Base-by-base conservation (phyloP, 2,888 invertebrate genomes). In the Candidula unifasciata region DNA sequence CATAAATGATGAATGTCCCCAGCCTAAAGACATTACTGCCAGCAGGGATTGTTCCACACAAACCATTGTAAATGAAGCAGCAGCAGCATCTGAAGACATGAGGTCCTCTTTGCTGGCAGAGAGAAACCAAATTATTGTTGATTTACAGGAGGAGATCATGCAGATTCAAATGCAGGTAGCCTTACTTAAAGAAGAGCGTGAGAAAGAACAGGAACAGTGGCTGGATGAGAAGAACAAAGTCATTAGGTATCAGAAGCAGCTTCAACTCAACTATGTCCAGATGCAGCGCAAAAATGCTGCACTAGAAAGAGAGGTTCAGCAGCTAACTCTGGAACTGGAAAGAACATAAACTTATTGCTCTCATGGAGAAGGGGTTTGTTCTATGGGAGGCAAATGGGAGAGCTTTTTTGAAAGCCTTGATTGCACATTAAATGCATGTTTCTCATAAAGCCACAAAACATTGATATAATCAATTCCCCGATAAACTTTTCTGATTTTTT, bases 251-350 rank as follows among this genome's bases (percentile, higher is more conserved):
- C 97, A 97, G 94, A 96, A 96, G 89, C 97, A 97, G 92, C 94
- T 97, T 92, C 97, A 97, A 93, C 95, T 96, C 91, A 97, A 97
- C 93, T 97, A 97, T 91, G 96, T 97, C 18, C 96, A 97, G 91
- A 97, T 97, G 96, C 96, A 96, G 92, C 95, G 96, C 90, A 95
- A 96, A 91, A 96, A 97, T 89, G 95, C 96, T 87, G 95, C 96
- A 80, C 94, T 97, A 81, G 96, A 97, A 91, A 95, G 95, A 0
- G 96, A 96, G 93, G 95, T 96, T 18, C 96, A 96, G 91, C 96
- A 95, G 83, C 92, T 96, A 82, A 93, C 93, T 6, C 86, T 93
- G 52, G 93, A 94, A 86, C 88, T 94, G 24, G 93, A 93, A 83
- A 91, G 90, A 93, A 93, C 84, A 87, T 92, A 86, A 92, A 86